Evolutionary conservation across 2,888 invertebrate species (phyloP), one percentile per base, ranked within the genome.

Genomic region (Coenonympha arcania): DNA sequence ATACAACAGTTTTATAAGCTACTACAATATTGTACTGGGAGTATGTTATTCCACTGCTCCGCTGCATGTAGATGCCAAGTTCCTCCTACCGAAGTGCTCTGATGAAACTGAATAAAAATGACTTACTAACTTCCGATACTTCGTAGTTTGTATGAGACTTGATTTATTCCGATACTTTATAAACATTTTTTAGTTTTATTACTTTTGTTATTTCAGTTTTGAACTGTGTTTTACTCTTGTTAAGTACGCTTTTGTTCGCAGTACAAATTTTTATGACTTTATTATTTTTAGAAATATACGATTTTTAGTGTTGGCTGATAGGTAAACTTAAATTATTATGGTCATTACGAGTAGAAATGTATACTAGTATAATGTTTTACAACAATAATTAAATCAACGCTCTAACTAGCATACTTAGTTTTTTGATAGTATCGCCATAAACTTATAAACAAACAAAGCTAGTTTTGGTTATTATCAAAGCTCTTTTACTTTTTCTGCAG

Each of bases 111-210:
- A 39, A 39, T 39, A 39, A 39, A 39, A 24, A 24, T 39, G 24
- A 39, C 39, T 39, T 24, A 24, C 39, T 22, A 39, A 39, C 39
- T 39, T 39, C 24, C 39, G 39, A 39, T 39, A 15, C 15, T 22
- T 39, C 22, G 15, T 24, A 39, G 39, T 39, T 39, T 13, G 39
- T 16, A 39, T 11, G 22, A 22, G 24, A 39, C 39, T 39, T 24
- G 39, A 39, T 39, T 39, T 39, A 39, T 39, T 24, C 39, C 39
- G 15, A 39, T 39, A 44, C 24, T 31, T 44, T 33, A 39, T 20
- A 16, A 36, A 28, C 20, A 31, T 46, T 50, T 20, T 46, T 22
- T 22, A 13, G 36, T 41, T 34, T 41, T 47, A 22, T 39, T 15
- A 41, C 33, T 40, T 34, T 20, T 15, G 34, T 34, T 42, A 26